phyloP scores from a whole-genome alignment of 2,797 vertebrate species.

The Cossypha polioptera region DNA sequence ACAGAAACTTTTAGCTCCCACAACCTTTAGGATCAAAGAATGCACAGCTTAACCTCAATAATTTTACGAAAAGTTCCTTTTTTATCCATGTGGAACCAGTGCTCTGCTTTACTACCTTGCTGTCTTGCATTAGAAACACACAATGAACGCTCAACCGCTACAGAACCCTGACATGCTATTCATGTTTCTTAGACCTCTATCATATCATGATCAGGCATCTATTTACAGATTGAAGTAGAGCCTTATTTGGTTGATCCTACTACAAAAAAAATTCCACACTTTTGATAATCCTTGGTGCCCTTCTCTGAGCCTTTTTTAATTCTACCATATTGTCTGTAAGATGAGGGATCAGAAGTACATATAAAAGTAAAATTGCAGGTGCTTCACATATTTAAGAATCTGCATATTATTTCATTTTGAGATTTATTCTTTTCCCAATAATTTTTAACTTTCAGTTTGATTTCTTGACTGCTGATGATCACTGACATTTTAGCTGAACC shows the following conservation, averaged over 20 bases:
- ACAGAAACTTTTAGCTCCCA: not conserved
- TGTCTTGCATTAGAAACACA: not conserved
- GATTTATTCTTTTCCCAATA: not conserved
- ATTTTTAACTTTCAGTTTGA: not conserved
- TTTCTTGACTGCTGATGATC: not conserved
- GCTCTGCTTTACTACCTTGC: not conserved
- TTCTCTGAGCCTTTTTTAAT: not conserved
- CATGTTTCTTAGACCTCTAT: not conserved
- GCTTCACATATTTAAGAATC: not conserved
- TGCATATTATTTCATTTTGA: not conserved
- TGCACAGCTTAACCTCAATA: not conserved
- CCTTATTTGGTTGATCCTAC: not conserved
- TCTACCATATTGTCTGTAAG: not conserved
- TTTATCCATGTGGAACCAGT: not conserved
- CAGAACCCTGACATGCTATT: not conserved
- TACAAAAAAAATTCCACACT: not conserved
- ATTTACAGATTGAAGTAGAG: not conserved
- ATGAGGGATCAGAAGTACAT: not conserved
- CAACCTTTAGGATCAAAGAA: not conserved
- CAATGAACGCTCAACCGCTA: not conserved
- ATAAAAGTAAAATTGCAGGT: not conserved
- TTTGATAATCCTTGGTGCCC: not conserved
- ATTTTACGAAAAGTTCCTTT: not conserved
- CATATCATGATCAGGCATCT: not conserved
- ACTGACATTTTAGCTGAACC: not conserved